Percentiles rank a stretch among this genome's conserved stretches.
These are phyloP conservation scores for Phaethornis superciliosus DNA, from an alignment of 2,113 vertebrate species.

Conservation along the genomic window DNA sequence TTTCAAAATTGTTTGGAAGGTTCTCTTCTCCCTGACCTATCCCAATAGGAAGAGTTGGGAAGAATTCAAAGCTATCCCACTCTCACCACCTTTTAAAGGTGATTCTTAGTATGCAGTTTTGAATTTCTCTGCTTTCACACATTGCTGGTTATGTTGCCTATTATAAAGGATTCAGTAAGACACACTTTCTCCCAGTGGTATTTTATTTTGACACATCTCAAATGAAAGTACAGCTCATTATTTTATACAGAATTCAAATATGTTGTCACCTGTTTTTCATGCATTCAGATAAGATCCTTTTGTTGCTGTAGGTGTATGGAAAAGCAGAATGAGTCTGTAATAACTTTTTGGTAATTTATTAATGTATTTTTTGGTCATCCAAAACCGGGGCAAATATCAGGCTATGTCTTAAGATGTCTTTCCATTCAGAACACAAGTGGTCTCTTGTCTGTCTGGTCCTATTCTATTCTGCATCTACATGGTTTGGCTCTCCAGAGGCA, in stretches of 20 bases:
- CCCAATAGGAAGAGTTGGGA: background rate
- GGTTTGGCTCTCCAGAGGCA: slow-evolving; percentile 25
- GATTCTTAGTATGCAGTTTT: background rate
- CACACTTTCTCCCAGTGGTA: slow-evolving; percentile 58
- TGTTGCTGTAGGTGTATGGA: background rate
- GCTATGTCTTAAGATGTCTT: background rate
- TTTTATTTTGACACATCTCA: slow-evolving; percentile 75
- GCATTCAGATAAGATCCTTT: slow-evolving; percentile 17
- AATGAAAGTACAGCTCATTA: slow-evolving; percentile 71
- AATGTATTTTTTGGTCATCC: background rate
- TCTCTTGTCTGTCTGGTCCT: background rate
- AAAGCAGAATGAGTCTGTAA: background rate
- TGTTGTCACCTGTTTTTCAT: slow-evolving; percentile 59
- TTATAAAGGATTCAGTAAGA: slow-evolving; percentile 64
- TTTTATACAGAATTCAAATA: slow-evolving; percentile 60
- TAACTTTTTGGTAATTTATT: slow-evolving; percentile 1
- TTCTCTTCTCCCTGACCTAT: background rate
- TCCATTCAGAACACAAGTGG: background rate
- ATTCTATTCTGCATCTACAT: background rate
- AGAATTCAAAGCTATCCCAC: background rate
- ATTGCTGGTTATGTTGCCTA: slow-evolving; percentile 68
- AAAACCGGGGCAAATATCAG: background rate
- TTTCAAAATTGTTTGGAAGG: background rate
- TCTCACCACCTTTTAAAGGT: background rate
- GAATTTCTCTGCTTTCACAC: slow-evolving; percentile 69